Base-by-base conservation (phyloP, 1,140 invertebrate species). In the Zaprionus ornatus region DNA sequence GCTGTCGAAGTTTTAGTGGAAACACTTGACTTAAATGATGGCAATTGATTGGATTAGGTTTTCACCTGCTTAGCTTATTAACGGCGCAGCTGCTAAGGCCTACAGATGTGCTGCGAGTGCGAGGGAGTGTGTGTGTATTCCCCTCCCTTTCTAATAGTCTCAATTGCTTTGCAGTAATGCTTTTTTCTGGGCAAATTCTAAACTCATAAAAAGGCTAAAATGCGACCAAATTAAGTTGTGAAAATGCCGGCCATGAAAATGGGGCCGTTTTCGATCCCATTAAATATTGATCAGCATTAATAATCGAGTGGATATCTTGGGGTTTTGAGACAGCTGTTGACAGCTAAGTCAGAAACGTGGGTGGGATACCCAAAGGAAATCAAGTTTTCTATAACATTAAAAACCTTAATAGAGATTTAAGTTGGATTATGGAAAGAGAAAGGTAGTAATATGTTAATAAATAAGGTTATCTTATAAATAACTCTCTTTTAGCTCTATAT, bases 1-100 rank as follows among this genome's bases (percentile, higher is more conserved):
- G 62, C 69, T 73, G 74, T 19, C 40, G 61, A 67, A 59, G 15
- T 73, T 73, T 66, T 45, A 35, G 55, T 13, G 52, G n/a, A n/a
- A 45, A 45, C 74, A 66, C 74, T 77, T 73, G 56, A 55, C 55
- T 55, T 23, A 77, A 73, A 66, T 61, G 69, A 73, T 32, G 56
- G 62, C 69, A 62, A 73, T 77, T 65, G 74, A 77, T 73, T 77
- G 62, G 69, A 77, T 73, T 77, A 66, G 27, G 25, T 64, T 71
- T 70, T 71, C 61, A 72, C 68, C 61, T 65, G 61, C 29, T 66
- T 66, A 66, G 57, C 74, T 61, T 77, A 66, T 48, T 66, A 77
- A 45, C 21, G 61, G 21, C 23, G 10, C 62, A 59, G 35, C 57
- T 61, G 37, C 25, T 25, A 6, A 32, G 48, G 29, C 1, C 55